Evolutionary conservation across 2,797 vertebrate genomes (phyloP).

Genomic region (Myripristis murdjan): DNA sequence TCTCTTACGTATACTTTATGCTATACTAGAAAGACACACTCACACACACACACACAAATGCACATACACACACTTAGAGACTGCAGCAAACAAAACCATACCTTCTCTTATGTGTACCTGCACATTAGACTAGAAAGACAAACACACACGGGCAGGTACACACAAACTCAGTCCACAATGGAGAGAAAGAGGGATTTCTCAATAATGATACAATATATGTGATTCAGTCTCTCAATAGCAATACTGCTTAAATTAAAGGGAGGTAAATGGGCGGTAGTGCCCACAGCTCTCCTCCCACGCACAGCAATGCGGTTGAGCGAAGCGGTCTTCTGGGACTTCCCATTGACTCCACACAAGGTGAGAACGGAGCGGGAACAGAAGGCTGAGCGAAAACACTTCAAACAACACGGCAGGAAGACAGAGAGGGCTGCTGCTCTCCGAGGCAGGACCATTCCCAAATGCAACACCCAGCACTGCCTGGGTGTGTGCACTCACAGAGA

Average conservation of each 20-base stretch:
- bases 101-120: conserved; percentile 24
- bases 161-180: conserved; percentile 5
- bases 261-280: conserved; percentile 62
- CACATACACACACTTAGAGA: conserved; percentile 18
- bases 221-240: conserved; percentile 56
- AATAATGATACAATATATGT: conserved; percentile 55
- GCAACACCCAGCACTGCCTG: neutral
- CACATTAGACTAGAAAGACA: conserved; percentile 18
- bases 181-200: conserved; percentile 23
- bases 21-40: conserved; percentile 47
- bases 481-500: neutral
- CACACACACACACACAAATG: conserved; percentile 6
- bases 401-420: conserved; percentile 53
- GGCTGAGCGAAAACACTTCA: conserved; percentile 65
- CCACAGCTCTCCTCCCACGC: conserved; percentile 71
- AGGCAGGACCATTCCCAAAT: conserved; percentile 35
- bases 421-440: conserved; percentile 38
- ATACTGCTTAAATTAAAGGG: conserved; percentile 69
- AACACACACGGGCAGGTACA: neutral
- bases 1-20: conserved; percentile 58
- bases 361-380: conserved; percentile 70
- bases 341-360: conserved; percentile 80
- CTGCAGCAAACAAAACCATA: conserved; percentile 9
- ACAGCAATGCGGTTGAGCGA: conserved; percentile 73
- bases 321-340: conserved; percentile 77